Base-by-base conservation (phyloP, 2,113 vertebrate species). In the Leucopsar rothschildi region DNA sequence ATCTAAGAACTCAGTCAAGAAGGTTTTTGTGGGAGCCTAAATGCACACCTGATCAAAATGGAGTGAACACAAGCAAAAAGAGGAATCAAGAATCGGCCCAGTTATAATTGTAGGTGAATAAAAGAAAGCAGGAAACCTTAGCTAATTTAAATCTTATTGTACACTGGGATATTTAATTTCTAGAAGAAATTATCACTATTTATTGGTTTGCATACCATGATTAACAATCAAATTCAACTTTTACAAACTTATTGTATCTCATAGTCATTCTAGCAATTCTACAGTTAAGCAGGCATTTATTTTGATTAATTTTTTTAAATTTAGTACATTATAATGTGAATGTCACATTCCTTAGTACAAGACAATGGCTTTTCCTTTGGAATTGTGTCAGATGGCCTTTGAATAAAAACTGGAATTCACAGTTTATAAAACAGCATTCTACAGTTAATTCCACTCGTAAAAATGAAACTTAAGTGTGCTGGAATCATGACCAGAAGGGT, bases 321-420 rank as follows among this genome's bases (percentile, higher is more conserved):
- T 56, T 72, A 65, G 40, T 27, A 37, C n/a, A 35, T 72, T 73
- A 39, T 66, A 77, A 88, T 22, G 55, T 73, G 37, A 86, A 83
- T 35, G 29, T 29, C 42, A 22, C 50, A 39, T 88, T 94, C 82
- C 64, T 90, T 73, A 50, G 70, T 95, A 90, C 49, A 76, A 76
- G 80, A 88, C 63, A 92, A 90, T 73, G 57, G 60, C 45, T 83
- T 86, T 93, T 90, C 52, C 68, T 90, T 83, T 90, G 76, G 71
- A 90, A 86, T 63, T 35, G n/a, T 42, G 28, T 90, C 82, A 94
- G 73, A 57, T 4, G 29, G 70, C 59, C 57, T 83, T 88, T 86
- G 75, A 89, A 93, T 66, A 63, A 83, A 83, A 90, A 77, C 14
- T 90, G 82, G 79, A 94, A 90, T 86, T 86, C 63, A 86, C 19